Evolutionary conservation across 1,140 invertebrate genomes (phyloP).

Genomic region (Euglossa dilemma): DNA sequence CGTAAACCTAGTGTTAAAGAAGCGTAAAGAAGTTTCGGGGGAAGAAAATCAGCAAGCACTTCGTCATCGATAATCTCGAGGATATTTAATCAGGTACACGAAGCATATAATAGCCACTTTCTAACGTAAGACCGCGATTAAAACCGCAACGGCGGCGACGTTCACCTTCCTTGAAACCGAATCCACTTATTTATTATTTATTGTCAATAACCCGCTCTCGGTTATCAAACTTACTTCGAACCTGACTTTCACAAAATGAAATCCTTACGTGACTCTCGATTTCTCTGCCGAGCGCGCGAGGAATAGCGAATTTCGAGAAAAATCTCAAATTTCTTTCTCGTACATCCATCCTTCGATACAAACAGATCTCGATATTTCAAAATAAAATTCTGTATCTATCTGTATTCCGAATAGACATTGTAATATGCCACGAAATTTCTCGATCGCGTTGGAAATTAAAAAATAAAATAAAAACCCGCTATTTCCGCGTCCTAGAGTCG

Average conservation of each 20-base stretch:
- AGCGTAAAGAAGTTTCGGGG: not conserved
- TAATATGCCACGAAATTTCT: too few species aligned
- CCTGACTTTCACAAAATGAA: not conserved
- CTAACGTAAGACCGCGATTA: constrained; percentile 31
- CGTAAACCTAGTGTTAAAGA: too few species aligned
- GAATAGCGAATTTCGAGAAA: not conserved
- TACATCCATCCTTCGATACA: too few species aligned
- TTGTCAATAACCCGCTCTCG: not conserved
- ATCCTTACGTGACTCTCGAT: not conserved
- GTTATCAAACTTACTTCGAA: not conserved
- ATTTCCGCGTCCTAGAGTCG: too few species aligned
- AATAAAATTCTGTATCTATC: too few species aligned
- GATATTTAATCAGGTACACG: constrained; percentile 27
- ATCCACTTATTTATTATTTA: constrained; percentile 9
- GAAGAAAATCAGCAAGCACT: not conserved
- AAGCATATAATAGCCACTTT: constrained; percentile 24
- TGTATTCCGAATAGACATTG: too few species aligned
- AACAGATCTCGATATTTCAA: too few species aligned
- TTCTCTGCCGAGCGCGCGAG: not conserved
- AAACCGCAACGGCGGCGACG: constrained; percentile 6
- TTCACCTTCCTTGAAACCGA: constrained; percentile 24
- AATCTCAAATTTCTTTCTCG: not conserved
- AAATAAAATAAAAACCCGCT: too few species aligned
- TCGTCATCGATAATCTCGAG: constrained; percentile 10
- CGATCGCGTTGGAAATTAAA: too few species aligned